These are phyloP conservation scores for Pocillopora meandrina DNA, from an alignment of 92 coral and sea anemone species.

Conservation along the genomic window DNA sequence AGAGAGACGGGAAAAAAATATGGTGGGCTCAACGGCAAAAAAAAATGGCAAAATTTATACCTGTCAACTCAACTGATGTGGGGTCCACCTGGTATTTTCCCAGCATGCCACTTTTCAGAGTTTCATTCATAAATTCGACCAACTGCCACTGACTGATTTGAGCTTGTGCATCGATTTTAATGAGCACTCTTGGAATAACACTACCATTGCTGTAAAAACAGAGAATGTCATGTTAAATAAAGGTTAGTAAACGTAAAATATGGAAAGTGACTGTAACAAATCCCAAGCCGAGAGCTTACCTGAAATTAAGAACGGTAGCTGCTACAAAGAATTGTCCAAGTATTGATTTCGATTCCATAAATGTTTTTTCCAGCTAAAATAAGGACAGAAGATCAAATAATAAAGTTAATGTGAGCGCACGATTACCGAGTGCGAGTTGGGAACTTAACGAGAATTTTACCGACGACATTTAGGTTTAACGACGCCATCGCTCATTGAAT, in stretches of 20 bases:
- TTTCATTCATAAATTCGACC: not conserved
- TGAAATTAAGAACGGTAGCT: conserved; percentile 31
- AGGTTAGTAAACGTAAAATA: too few relatives aligned
- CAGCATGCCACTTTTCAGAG: conserved; percentile 3
- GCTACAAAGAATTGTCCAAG: conserved; percentile 40
- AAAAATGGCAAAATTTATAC: not conserved
- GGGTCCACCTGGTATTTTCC: conserved; percentile 27
- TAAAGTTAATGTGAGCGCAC: not conserved
- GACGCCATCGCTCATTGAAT: too few relatives aligned
- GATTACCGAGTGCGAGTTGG: too few relatives aligned
- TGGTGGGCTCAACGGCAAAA: not conserved
- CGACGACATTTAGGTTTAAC: too few relatives aligned
- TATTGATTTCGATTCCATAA: conserved; percentile 35
- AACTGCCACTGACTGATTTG: conserved; percentile 11
- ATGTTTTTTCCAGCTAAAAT: conserved; percentile 37
- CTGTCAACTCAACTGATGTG: conserved; percentile 12
- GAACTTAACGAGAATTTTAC: too few relatives aligned
- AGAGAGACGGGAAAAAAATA: not conserved
- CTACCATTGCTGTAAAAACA: conserved; percentile 26
- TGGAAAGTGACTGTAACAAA: not conserved
- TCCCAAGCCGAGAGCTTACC: conserved; percentile 22
- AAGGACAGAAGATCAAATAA: not conserved
- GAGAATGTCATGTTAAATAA: not conserved
- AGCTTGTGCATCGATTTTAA: conserved; percentile 22
- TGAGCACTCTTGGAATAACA: conserved; percentile 7